Conservation (phyloP, 1,140 invertebrate species). For the Saccostrea glomerata region DNA sequence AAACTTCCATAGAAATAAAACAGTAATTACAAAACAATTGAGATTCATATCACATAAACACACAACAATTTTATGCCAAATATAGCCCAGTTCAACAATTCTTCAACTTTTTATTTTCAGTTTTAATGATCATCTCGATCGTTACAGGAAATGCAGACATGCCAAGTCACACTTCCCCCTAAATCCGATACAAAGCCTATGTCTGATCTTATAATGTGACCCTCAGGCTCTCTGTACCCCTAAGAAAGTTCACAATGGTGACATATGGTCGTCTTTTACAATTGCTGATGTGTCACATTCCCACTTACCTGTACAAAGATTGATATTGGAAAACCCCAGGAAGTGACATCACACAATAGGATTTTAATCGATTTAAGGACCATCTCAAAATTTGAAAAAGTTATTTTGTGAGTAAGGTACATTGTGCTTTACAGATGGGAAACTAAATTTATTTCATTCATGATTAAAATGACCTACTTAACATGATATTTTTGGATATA, state of each 20-base stretch:
- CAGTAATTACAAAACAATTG: not conserved
- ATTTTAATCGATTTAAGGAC: not conserved
- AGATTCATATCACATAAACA: not conserved
- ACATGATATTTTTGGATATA: no score
- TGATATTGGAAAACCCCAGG: slow-evolving; percentile 38
- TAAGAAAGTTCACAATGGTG: not conserved
- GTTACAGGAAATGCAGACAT: slow-evolving; percentile 24
- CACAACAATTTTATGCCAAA: not conserved
- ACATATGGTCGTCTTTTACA: slow-evolving; percentile 9
- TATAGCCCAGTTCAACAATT: not conserved
- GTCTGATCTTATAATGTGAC: not conserved
- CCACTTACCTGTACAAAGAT: slow-evolving; percentile 28
- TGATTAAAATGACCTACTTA: no score
- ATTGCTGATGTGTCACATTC: slow-evolving; percentile 56
- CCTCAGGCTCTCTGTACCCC: not conserved
- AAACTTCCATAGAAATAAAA: not conserved
- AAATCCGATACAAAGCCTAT: not conserved
- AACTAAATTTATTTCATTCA: no score
- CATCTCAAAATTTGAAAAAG: not conserved
- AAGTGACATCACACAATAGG: slow-evolving; percentile 52
- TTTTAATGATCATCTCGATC: not conserved
- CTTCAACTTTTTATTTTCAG: not conserved
- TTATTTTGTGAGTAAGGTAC: not conserved
- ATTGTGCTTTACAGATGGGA: no score
- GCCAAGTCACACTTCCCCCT: not conserved